These are phyloP conservation scores for Ambastaia sidthimunki DNA, from an alignment of 2,797 vertebrate genomes.

Conservation along the genomic window DNA sequence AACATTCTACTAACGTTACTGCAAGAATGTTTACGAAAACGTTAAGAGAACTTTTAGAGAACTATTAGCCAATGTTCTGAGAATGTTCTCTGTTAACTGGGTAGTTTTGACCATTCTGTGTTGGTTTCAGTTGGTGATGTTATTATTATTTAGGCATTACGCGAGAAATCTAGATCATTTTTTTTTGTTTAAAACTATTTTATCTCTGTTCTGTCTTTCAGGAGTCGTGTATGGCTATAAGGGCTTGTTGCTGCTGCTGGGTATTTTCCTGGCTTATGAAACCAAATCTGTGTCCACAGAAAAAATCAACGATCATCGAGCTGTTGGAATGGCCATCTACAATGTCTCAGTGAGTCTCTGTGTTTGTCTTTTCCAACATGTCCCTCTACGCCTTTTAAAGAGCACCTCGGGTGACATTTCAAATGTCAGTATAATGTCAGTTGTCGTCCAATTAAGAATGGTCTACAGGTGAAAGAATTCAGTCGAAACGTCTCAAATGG, in stretches of 20 bases:
- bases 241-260: constrained; percentile 88
- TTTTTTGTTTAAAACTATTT: constrained; percentile 29
- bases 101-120: background rate
- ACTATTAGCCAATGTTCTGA: too few relatives aligned
- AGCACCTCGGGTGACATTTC: constrained; percentile 27
- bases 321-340: constrained; percentile 97
- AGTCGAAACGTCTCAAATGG: constrained; percentile 21
- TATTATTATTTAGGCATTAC: background rate
- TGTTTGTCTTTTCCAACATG: background rate
- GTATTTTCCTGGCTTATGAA: constrained; percentile 94
- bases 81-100: too few relatives aligned
- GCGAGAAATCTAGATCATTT: background rate
- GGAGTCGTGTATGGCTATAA: constrained; percentile 96
- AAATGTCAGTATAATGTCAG: constrained; percentile 46
- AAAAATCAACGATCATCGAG: constrained; percentile 96
- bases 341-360: constrained; percentile 88
- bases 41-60: too few relatives aligned
- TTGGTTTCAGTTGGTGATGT: too few relatives aligned
- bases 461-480: constrained; percentile 31
- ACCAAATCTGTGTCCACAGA: constrained; percentile 95
- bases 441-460: constrained; percentile 30
- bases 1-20: too few relatives aligned
- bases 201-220: constrained; percentile 32
- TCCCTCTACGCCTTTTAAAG: constrained; percentile 28
- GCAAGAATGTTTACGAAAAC: too few relatives aligned